phyloP scores from a whole-genome alignment of 2,113 vertebrate species.

The Butastur rufipennis region DNA sequence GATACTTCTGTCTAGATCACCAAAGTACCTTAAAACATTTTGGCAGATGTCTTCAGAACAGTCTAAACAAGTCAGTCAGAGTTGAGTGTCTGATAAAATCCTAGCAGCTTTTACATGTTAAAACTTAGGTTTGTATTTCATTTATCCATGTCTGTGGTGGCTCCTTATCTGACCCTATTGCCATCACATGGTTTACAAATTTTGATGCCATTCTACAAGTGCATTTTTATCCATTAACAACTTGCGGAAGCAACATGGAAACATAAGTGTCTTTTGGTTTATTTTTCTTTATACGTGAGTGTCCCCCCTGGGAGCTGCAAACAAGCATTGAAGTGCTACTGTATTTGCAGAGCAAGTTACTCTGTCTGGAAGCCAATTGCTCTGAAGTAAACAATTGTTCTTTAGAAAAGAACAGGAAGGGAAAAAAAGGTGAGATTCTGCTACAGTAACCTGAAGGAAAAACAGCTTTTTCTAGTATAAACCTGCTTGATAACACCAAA shows the following conservation, averaged over 20 bases:
- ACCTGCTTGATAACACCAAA: conserved; percentile 39
- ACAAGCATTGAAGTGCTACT: neutral
- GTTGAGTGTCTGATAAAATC: neutral
- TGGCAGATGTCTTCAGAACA: neutral
- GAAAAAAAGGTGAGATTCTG: neutral
- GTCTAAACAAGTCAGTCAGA: neutral
- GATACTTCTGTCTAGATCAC: neutral
- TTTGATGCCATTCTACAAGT: neutral
- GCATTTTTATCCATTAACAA: neutral
- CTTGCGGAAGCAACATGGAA: neutral
- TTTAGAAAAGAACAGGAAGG: neutral
- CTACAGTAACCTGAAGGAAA: conserved; percentile 15
- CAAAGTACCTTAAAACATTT: neutral
- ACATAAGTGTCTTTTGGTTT: neutral
- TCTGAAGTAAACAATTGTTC: conserved; percentile 13
- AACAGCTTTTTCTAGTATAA: conserved; percentile 36
- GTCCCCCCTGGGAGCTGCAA: neutral
- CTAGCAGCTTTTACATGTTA: neutral
- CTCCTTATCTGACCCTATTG: neutral
- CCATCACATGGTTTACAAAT: neutral
- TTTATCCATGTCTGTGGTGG: neutral
- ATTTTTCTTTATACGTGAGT: neutral
- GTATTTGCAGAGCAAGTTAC: neutral
- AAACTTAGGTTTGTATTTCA: neutral
- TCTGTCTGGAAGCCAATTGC: neutral